Conservation (phyloP, 2,888 invertebrate species). For the Athalia cordata region DNA sequence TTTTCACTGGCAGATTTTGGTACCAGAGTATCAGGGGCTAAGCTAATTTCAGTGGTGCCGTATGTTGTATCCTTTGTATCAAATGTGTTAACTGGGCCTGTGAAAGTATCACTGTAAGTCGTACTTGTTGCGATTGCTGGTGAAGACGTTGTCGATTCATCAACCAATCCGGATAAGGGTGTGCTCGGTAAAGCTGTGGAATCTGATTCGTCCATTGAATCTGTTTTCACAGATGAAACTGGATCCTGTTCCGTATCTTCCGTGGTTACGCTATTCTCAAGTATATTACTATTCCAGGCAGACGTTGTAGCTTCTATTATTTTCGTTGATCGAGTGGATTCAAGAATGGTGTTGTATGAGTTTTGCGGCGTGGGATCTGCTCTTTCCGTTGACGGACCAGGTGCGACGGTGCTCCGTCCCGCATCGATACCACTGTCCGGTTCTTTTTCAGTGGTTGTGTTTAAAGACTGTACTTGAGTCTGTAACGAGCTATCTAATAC, state of each 20-base stretch:
- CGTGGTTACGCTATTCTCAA: neutral
- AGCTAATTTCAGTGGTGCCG: neutral
- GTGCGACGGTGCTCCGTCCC: neutral
- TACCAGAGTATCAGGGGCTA: neutral
- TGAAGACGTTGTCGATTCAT: conserved; percentile 1
- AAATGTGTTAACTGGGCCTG: neutral
- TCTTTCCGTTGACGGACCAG: too few species aligned
- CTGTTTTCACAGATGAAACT: neutral
- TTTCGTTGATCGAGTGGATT: neutral
- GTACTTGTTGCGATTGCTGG: conserved; percentile 3
- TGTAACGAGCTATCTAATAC: neutral
- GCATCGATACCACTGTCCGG: neutral
- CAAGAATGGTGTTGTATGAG: neutral
- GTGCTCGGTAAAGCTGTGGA: conserved; percentile 12
- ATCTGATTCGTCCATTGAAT: conserved; percentile 18
- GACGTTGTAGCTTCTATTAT: neutral
- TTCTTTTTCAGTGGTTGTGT: neutral
- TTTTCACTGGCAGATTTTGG: neutral
- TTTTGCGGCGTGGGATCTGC: neutral
- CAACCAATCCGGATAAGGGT: neutral
- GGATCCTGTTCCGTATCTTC: neutral
- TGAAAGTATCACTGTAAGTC: neutral
- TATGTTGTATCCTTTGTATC: neutral
- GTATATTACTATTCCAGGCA: neutral
- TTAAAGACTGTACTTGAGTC: neutral